Conservation (phyloP, 2,888 invertebrate species). For the Ectemnius cavifrons region DNA sequence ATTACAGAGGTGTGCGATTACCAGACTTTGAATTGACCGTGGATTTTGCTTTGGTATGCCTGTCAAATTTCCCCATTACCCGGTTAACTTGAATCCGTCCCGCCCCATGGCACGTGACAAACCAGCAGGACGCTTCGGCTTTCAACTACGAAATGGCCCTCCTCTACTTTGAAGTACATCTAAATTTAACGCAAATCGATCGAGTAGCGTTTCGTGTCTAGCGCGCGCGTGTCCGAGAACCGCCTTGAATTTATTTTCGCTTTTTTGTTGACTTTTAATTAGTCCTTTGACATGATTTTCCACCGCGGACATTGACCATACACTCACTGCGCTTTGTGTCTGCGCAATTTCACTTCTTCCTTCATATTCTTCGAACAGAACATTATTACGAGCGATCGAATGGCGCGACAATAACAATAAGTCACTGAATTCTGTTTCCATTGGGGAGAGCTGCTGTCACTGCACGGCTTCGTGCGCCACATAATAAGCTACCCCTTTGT, state of each 20-base stretch:
- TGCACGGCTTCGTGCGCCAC: no score
- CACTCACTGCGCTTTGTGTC: no score
- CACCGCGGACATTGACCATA: slow-evolving; percentile 14
- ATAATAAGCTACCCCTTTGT: no score
- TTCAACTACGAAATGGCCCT: slow-evolving; percentile 24
- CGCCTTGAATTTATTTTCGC: neutral
- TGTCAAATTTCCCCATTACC: slow-evolving; percentile 47
- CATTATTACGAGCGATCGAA: no score
- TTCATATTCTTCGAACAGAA: no score
- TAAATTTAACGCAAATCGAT: slow-evolving; percentile 11
- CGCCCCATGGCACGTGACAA: slow-evolving; percentile 38
- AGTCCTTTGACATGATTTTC: slow-evolving; percentile 24
- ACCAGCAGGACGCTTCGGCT: slow-evolving; percentile 42
- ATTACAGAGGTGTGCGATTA: no score
- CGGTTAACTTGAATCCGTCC: slow-evolving; percentile 52
- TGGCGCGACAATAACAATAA: no score
- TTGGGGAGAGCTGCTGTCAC: no score
- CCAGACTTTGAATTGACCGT: slow-evolving; percentile 12
- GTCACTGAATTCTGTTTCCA: no score
- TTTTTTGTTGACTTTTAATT: slow-evolving; percentile 43
- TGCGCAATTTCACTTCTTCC: no score
- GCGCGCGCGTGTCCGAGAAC: slow-evolving; percentile 7
- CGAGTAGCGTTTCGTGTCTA: slow-evolving; percentile 6
- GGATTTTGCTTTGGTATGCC: neutral
- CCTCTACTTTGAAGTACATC: slow-evolving; percentile 2